Conservation (phyloP, 2,888 invertebrate genomes). For the Callyntrura sp. region DNA sequence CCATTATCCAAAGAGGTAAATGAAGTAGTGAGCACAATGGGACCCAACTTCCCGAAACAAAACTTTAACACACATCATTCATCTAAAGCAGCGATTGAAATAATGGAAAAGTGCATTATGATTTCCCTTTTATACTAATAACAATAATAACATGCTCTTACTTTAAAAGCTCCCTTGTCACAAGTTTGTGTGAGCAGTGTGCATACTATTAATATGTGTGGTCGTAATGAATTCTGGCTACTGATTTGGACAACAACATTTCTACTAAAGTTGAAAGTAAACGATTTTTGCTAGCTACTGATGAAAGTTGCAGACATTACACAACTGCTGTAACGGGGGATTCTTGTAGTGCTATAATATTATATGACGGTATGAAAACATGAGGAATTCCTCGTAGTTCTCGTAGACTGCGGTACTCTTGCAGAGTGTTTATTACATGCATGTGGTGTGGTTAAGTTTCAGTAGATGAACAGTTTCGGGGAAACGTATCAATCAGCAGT, state of each 20-base stretch:
- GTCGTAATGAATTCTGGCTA: constrained; percentile 12
- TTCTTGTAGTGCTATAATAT: too few relatives aligned
- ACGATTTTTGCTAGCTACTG: too few relatives aligned
- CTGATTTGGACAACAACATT: not conserved
- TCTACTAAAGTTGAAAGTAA: not conserved
- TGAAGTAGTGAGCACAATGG: constrained; percentile 71
- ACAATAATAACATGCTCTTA: constrained; percentile 48
- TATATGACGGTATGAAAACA: too few relatives aligned
- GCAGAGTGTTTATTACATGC: too few relatives aligned
- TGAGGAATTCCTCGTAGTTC: too few relatives aligned
- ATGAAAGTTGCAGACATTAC: too few relatives aligned
- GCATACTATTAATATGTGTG: not conserved
- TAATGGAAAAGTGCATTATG: constrained; percentile 75
- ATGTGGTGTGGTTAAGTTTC: too few relatives aligned
- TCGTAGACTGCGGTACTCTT: too few relatives aligned
- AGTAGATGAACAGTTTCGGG: too few relatives aligned
- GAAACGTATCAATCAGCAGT: too few relatives aligned
- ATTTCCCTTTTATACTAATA: constrained; percentile 57
- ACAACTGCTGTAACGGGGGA: too few relatives aligned
- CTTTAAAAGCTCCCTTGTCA: constrained; percentile 46
- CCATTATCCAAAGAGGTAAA: constrained; percentile 71
- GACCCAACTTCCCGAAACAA: constrained; percentile 69
- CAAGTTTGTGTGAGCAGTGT: not conserved
- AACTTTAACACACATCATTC: constrained; percentile 72
- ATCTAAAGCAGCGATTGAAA: constrained; percentile 68